phyloP scores from a whole-genome alignment of 2,113 vertebrate genomes.

The Burhinus bistriatus region DNA sequence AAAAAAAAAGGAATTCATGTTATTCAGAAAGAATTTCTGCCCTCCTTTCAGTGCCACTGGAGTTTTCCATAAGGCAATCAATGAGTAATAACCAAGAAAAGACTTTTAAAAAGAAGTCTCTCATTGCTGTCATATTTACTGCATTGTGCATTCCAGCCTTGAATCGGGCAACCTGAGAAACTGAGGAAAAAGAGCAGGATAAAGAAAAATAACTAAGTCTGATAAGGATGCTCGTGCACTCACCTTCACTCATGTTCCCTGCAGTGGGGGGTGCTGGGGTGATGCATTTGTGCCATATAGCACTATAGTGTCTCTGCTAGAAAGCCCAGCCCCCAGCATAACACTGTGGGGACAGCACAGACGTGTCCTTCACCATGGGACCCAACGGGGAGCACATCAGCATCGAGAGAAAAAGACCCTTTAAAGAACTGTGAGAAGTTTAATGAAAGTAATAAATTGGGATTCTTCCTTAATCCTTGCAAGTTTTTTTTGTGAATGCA shows the following conservation, averaged over 20 bases:
- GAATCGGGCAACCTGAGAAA: fast-evolving
- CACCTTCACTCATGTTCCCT: not conserved
- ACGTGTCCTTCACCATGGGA: not conserved
- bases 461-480: not conserved
- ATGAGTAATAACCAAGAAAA: not conserved
- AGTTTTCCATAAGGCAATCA: not conserved
- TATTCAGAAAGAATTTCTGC: not conserved
- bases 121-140: not conserved
- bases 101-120: not conserved
- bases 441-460: not conserved
- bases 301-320: not conserved
- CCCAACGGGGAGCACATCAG: fast-evolving
- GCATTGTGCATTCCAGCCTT: not conserved
- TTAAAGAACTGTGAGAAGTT: not conserved
- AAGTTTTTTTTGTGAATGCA: not conserved
- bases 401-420: not conserved
- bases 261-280: not conserved
- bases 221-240: not conserved
- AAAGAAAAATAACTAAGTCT: not conserved
- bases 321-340: not conserved
- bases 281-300: not conserved
- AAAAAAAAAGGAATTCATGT: not conserved
- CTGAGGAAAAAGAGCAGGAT: not conserved
- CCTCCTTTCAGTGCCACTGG: not conserved
- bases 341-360: not conserved